phyloP scores from a whole-genome alignment of 1,140 invertebrate genomes.

The Neelides sp. region DNA sequence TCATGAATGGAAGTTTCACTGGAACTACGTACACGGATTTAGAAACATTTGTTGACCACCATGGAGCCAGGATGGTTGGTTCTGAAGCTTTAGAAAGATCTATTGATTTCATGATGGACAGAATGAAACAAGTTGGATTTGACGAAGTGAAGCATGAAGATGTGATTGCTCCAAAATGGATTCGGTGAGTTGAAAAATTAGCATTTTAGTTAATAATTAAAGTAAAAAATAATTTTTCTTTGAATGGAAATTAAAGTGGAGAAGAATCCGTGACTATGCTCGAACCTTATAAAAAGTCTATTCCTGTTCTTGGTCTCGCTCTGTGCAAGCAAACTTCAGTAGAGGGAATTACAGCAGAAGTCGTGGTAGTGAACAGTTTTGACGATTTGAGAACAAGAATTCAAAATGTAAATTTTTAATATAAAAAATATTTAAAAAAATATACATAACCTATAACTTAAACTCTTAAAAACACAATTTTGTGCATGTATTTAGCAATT shows the following conservation, averaged over 20 bases:
- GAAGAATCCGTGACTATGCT: slow-evolving; percentile 48
- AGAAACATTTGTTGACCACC: slow-evolving; percentile 53
- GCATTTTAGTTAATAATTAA: background rate
- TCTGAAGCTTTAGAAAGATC: slow-evolving; percentile 50
- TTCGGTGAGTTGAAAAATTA: slow-evolving; percentile 37
- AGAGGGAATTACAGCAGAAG: slow-evolving; percentile 53
- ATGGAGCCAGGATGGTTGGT: slow-evolving; percentile 53
- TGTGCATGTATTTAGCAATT: too few relatives aligned
- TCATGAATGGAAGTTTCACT: slow-evolving; percentile 44
- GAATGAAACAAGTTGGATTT: slow-evolving; percentile 40
- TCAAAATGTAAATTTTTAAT: slow-evolving; percentile 38
- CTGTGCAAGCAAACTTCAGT: slow-evolving; percentile 48
- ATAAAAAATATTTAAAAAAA: too few relatives aligned
- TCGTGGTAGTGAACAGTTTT: slow-evolving; percentile 54
- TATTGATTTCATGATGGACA: slow-evolving; percentile 55
- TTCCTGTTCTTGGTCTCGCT: slow-evolving; percentile 52
- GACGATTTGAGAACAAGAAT: slow-evolving; percentile 44
- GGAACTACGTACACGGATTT: slow-evolving; percentile 48
- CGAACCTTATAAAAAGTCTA: slow-evolving; percentile 43
- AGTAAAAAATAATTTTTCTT: background rate
- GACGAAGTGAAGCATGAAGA: slow-evolving; percentile 50
- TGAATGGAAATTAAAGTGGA: slow-evolving; percentile 39
- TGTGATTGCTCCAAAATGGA: slow-evolving; percentile 43
- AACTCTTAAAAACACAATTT: too few relatives aligned
- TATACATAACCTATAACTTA: too few relatives aligned